These are phyloP conservation scores for Orientallactaga sibirica DNA, from an alignment of 2,797 vertebrate genomes.

Conservation along the genomic window DNA sequence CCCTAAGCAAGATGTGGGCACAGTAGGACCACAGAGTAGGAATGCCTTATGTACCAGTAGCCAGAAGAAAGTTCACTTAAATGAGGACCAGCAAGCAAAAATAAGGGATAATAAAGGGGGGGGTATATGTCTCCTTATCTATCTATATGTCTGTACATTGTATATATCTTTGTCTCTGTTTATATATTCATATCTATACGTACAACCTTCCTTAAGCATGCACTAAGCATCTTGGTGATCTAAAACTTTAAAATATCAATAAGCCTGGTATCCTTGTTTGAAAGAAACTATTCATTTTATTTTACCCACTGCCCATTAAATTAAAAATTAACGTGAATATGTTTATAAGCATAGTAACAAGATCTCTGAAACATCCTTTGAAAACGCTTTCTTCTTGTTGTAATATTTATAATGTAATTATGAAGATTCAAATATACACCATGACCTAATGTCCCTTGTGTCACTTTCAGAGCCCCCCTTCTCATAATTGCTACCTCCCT, in stretches of 20 bases:
- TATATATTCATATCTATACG: neutral
- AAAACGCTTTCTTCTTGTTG: slow-evolving; percentile 23
- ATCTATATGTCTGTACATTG: neutral
- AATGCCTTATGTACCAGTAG: neutral
- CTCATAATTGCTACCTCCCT: slow-evolving; percentile 14
- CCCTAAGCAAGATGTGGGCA: neutral
- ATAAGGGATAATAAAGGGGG: neutral
- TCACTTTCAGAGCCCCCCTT: slow-evolving; percentile 50
- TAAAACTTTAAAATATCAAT: slow-evolving; percentile 36
- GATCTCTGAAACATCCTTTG: neutral
- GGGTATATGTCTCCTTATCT: neutral
- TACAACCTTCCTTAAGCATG: neutral
- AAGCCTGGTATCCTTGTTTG: slow-evolving; percentile 13
- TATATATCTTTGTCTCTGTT: neutral
- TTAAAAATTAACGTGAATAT: slow-evolving; percentile 61
- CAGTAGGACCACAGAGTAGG: neutral
- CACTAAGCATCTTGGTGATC: neutral
- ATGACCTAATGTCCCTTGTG: neutral
- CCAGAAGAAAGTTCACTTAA: neutral
- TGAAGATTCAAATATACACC: neutral
- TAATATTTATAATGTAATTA: slow-evolving; percentile 46
- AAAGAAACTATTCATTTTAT: slow-evolving; percentile 44
- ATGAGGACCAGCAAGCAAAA: neutral
- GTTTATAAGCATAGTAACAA: slow-evolving; percentile 6
- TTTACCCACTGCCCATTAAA: slow-evolving; percentile 12